phyloP scores from a whole-genome alignment of 2,797 vertebrate species.

The Danio aesculapii region DNA sequence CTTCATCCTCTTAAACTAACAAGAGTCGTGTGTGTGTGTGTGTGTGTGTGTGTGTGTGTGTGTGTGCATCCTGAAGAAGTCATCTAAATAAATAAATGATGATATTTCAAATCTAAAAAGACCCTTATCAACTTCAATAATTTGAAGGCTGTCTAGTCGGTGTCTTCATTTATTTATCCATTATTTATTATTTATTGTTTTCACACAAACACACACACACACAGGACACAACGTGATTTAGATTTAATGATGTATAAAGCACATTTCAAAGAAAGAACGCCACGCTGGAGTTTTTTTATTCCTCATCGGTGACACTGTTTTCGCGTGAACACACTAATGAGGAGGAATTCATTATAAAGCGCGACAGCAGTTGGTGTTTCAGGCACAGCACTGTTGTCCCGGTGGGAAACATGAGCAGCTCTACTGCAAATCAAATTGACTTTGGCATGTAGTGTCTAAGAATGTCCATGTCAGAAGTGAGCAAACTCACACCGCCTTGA shows the following conservation, averaged over 20 bases:
- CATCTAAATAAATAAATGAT: slow-evolving; percentile 67
- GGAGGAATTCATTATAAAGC: not conserved
- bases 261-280: not conserved
- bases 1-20: slow-evolving; percentile 78
- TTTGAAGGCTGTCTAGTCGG: slow-evolving; percentile 27
- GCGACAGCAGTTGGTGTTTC: slow-evolving; percentile 23
- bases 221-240: not conserved
- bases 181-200: slow-evolving; percentile 48
- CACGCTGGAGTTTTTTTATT: not conserved
- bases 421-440: slow-evolving; percentile 41
- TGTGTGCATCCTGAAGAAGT: slow-evolving; percentile 60
- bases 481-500: slow-evolving; percentile 36
- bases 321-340: slow-evolving; percentile 11
- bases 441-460: slow-evolving; percentile 47
- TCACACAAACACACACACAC: slow-evolving; percentile 17
- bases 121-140: slow-evolving; percentile 41
- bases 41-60: too few species aligned
- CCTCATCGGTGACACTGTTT: not conserved
- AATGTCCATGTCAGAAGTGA: slow-evolving; percentile 33
- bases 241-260: slow-evolving; percentile 40
- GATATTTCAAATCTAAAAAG: slow-evolving; percentile 65
- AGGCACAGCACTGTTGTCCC: slow-evolving; percentile 20
- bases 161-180: slow-evolving; percentile 37
- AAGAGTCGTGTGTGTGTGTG: slow-evolving; percentile 58
- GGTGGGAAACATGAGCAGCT: slow-evolving; percentile 26